These are phyloP conservation scores for Chaetorhynchus papuensis DNA, from an alignment of 2,113 vertebrate genomes.

Conservation along the genomic window DNA sequence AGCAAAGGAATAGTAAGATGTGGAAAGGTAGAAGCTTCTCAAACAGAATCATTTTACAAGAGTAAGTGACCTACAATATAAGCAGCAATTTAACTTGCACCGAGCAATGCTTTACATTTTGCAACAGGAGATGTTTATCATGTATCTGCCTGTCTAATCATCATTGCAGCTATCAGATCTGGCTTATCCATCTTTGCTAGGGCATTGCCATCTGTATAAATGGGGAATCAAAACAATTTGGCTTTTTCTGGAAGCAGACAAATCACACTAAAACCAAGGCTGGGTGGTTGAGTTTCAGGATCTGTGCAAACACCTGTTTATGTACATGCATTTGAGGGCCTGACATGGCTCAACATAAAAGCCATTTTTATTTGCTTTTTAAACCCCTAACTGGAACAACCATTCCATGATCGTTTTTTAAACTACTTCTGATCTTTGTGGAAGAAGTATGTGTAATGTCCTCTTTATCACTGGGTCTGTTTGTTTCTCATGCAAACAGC, in stretches of 20 bases:
- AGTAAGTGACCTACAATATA: neutral
- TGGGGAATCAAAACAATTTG: neutral
- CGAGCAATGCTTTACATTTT: neutral
- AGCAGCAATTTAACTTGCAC: neutral
- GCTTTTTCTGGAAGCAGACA: neutral
- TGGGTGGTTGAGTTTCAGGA: neutral
- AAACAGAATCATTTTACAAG: neutral
- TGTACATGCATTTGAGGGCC: neutral
- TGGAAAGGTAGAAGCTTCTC: neutral
- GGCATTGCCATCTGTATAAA: neutral
- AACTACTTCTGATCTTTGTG: neutral
- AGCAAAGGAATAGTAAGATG: neutral
- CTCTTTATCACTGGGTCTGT: neutral
- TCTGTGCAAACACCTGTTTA: neutral
- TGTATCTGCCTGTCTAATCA: neutral
- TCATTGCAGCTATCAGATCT: neutral
- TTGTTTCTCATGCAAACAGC: neutral
- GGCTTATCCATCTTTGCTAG: neutral
- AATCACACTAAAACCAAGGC: neutral
- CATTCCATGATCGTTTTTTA: neutral
- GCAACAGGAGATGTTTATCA: neutral
- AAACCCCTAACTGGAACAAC: neutral
- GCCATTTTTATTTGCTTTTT: neutral
- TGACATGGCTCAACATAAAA: neutral
- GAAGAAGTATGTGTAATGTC: neutral